Evolutionary conservation across 2,888 invertebrate species (phyloP).

Genomic region (Cordilura impudica): DNA sequence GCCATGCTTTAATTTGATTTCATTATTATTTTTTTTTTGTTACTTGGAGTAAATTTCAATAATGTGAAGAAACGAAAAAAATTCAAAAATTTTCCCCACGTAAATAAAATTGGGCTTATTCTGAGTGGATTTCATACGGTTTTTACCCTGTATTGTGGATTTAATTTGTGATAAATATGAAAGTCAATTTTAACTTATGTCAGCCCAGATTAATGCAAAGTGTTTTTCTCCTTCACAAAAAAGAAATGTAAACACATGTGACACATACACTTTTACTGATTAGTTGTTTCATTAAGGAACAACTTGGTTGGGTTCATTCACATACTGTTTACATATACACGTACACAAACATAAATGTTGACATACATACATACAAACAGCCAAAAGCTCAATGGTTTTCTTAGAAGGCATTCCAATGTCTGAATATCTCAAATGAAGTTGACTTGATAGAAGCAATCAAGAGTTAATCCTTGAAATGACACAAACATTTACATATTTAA

Average conservation of each 20-base stretch:
- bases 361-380: neutral
- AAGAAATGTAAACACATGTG: constrained; percentile 30
- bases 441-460: constrained; percentile 39
- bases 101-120: no score
- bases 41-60: no score
- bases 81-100: no score
- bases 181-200: no score
- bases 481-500: neutral
- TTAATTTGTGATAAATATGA: no score
- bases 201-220: no score
- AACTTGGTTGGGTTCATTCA: no score
- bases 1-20: no score
- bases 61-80: no score
- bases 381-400: neutral
- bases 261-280: constrained; percentile 24
- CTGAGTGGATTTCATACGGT: no score
- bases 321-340: neutral
- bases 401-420: neutral
- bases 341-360: constrained; percentile 9
- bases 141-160: no score
- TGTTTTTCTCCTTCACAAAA: neutral
- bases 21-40: no score
- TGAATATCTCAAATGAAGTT: neutral
- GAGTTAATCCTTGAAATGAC: constrained; percentile 35
- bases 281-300: neutral